Percentiles rank a stretch among this genome's conserved stretches.
Conservation (phyloP, 2,113 vertebrate genomes). For the Anseranas semipalmata region DNA sequence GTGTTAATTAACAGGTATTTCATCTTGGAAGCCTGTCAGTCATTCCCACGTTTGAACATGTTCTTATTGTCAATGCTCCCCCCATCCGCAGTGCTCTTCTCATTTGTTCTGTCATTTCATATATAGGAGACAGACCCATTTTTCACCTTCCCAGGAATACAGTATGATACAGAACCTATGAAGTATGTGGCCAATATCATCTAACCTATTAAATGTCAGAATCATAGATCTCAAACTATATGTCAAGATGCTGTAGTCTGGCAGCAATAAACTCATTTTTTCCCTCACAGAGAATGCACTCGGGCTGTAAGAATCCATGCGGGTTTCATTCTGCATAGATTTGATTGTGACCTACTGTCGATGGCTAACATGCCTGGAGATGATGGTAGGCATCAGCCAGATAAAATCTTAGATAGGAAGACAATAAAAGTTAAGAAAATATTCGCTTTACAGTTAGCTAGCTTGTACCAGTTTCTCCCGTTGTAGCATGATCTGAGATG, state of each 20-base stretch:
- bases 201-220: slow-evolving; percentile 82
- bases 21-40: slow-evolving; percentile 15
- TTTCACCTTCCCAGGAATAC: slow-evolving; percentile 72
- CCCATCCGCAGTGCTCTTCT: slow-evolving; percentile 62
- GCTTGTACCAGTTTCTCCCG: background rate
- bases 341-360: slow-evolving; percentile 7
- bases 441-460: background rate
- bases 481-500: background rate
- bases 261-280: slow-evolving; percentile 58
- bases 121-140: slow-evolving; percentile 58
- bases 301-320: background rate
- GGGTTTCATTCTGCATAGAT: background rate
- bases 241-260: slow-evolving; percentile 61
- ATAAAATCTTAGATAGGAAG: background rate
- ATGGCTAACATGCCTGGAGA: background rate
- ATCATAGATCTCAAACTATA: slow-evolving; percentile 71
- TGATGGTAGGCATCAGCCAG: background rate
- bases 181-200: slow-evolving; percentile 75
- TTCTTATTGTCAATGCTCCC: slow-evolving; percentile 15
- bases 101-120: slow-evolving; percentile 68
- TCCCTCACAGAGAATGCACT: slow-evolving; percentile 4
- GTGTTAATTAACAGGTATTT: slow-evolving; percentile 49
- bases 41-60: slow-evolving; percentile 10
- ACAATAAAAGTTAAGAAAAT: background rate
- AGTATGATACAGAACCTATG: slow-evolving; percentile 65